Evolutionary conservation across 2,888 invertebrate species (phyloP), one percentile per base, ranked within the genome.

Genomic region (Panopea generosa): DNA sequence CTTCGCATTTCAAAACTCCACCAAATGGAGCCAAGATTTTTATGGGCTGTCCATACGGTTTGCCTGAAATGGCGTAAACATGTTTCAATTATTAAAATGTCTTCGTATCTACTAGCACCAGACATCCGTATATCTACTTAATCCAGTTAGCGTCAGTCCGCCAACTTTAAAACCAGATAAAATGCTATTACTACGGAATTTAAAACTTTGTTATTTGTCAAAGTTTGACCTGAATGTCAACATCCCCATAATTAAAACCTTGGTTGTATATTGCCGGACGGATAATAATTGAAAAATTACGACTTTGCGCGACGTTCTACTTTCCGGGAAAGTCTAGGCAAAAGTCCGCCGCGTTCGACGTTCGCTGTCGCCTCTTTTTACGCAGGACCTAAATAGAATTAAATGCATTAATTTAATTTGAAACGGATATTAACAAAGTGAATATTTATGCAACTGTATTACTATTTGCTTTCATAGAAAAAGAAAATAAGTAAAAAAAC

Each of bases 41-140:
- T 45, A 45, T 20, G 45, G 20, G 45, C 45, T 45, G 45, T 45
- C 45, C 45, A 20, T 45, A 16, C 45, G 16, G 20, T 16, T 45
- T 45, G 6, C 16, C 45, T 20, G 40, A 26, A 18, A 43, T 43
- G 20, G 76, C 52, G 76, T 59, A 49, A 71, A 77, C 62, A 67
- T 33, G 57, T 59, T 67, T 76, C 43, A 80, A 80, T 80, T 70
- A 80, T 80, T 76, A 73, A 80, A 67, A 63, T 38, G 59, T 63
- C 63, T 20, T 33, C 68, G 56, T 33, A 73, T 68, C 57, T 65
- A 73, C 60, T 29, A 65, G 18, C 29, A 27, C 11, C 33, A 47
- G 50, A 40, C 57, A 14, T 38, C 52, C 53, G 62, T 78, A 74
- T 56, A 70, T 73, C 62, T 70, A 50, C 47, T 38, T 65, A 74